Conservation (phyloP, 2,888 invertebrate genomes). For the Drosophila neutralis region DNA sequence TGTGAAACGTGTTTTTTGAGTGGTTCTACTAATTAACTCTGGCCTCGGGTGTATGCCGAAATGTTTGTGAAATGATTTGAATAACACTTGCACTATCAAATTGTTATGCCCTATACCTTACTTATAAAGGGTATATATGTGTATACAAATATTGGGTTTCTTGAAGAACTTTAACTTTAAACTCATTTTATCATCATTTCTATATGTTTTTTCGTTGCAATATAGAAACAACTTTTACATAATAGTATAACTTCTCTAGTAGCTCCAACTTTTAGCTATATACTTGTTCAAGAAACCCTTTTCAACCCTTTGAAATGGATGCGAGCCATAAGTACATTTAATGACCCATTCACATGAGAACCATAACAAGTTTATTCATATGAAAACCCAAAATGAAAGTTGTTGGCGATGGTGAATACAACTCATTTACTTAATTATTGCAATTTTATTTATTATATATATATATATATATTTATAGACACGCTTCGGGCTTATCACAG, state of each 20-base stretch:
- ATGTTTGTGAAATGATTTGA: not conserved
- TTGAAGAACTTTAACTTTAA: not conserved
- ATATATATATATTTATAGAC: not conserved
- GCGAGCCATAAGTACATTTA: not conserved
- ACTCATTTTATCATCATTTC: not conserved
- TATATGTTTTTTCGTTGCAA: rapidly evolving
- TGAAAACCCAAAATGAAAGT: not conserved
- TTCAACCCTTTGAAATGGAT: not conserved
- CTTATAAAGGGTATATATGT: not conserved
- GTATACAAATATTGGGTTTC: not conserved
- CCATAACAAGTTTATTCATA: not conserved
- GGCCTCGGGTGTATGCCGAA: not conserved
- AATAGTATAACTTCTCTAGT: not conserved
- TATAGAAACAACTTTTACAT: not conserved
- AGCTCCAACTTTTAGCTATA: not conserved
- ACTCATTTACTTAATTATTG: not conserved
- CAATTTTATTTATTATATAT: not conserved
- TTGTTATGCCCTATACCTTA: not conserved
- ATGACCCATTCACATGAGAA: not conserved
- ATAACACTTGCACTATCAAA: not conserved
- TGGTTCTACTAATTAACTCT: not conserved
- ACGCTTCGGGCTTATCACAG: constrained; percentile 30
- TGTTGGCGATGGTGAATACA: not conserved
- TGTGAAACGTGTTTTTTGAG: not conserved
- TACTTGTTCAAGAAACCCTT: not conserved